phyloP scores from a whole-genome alignment of 2,888 invertebrate species.

The Aricia artaxerxes region DNA sequence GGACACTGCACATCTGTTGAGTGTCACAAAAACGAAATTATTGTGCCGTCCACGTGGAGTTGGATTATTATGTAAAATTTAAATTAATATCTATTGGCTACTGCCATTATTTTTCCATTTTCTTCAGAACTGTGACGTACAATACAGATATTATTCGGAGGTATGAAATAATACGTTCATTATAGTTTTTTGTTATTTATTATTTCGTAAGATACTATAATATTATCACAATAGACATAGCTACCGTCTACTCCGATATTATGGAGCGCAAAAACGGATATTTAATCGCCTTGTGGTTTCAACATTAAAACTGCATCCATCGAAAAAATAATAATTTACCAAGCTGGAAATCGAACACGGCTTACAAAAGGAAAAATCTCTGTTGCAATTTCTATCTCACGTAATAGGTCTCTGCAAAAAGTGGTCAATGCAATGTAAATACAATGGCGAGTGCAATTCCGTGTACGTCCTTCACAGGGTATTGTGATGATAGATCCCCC shows the following conservation, averaged over 20 bases:
- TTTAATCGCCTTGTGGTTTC: not conserved
- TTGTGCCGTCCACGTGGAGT: not conserved
- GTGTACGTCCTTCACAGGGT: constrained; percentile 1
- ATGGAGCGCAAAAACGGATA: not conserved
- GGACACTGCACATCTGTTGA: not conserved
- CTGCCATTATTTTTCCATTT: not conserved
- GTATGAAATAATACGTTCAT: too few relatives aligned
- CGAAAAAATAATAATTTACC: not conserved
- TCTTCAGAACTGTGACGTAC: not conserved
- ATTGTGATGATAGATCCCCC: not conserved
- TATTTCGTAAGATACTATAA: too few relatives aligned
- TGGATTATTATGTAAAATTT: not conserved
- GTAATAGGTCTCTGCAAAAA: not conserved
- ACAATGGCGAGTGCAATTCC: not conserved
- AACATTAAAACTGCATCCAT: not conserved
- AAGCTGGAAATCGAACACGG: not conserved
- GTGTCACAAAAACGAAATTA: not conserved
- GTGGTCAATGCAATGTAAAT: constrained; percentile 3
- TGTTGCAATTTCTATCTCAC: not conserved
- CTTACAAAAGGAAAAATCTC: not conserved
- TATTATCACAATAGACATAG: too few relatives aligned
- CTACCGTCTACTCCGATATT: not conserved
- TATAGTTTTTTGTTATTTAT: too few relatives aligned
- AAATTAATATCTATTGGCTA: not conserved
- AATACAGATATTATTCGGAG: too few relatives aligned